These are phyloP conservation scores for Lindbergichthys nudifrons DNA, from an alignment of 2,797 vertebrate genomes.

Conservation along the genomic window DNA sequence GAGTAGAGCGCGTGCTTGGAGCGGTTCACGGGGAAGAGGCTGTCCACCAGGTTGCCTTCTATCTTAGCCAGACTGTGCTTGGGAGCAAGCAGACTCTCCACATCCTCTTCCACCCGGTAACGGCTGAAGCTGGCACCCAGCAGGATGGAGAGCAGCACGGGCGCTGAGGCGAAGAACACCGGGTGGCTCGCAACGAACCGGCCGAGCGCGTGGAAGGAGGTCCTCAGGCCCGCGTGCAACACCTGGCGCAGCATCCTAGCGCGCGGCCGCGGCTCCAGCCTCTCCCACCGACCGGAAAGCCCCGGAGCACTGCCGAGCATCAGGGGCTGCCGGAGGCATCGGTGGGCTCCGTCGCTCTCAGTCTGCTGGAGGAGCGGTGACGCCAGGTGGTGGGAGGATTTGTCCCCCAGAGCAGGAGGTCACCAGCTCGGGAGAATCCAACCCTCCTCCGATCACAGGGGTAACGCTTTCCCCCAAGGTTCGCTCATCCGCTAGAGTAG, in stretches of 20 bases:
- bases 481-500: constrained; percentile 57
- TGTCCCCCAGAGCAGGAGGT: constrained; percentile 58
- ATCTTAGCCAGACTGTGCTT: constrained; percentile 98
- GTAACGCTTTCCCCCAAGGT: constrained; percentile 28
- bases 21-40: constrained; percentile 95
- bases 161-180: constrained; percentile 96
- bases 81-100: constrained; percentile 95
- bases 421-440: constrained; percentile 54
- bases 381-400: constrained; percentile 37
- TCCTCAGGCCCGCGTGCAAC: constrained; percentile 94
- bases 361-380: constrained; percentile 28
- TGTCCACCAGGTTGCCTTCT: constrained; percentile 96
- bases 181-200: constrained; percentile 96
- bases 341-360: constrained; percentile 60
- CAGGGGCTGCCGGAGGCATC: constrained; percentile 85
- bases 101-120: constrained; percentile 95
- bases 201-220: constrained; percentile 93
- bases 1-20: constrained; percentile 98
- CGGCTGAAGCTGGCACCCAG: constrained; percentile 98
- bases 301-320: constrained; percentile 85
- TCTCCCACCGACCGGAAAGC: constrained; percentile 87
- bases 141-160: constrained; percentile 95
- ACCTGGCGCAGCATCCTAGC: constrained; percentile 98
- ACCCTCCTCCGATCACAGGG: constrained; percentile 53
- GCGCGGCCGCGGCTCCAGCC: constrained; percentile 90